Base-by-base conservation (phyloP, 2,888 invertebrate species). In the Caenorhabditis panamensis region DNA sequence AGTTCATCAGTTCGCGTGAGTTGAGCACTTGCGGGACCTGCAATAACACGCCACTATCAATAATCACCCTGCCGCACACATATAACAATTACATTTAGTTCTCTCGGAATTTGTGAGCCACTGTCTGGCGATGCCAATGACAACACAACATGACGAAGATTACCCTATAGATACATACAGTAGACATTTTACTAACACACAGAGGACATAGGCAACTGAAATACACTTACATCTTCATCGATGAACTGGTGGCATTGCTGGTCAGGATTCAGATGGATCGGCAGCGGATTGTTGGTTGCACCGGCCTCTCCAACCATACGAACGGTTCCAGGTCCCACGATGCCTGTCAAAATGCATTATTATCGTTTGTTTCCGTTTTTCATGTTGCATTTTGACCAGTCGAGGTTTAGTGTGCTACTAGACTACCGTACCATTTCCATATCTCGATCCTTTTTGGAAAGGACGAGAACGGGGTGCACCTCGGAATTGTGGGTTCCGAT, bases 231-330 rank as follows among this genome's bases (percentile, higher is more conserved):
- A 71, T 86, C 94, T 92, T 96, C 96, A 92, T 96, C 96, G 88
- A 96, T 94, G 91, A 96, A 95, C 91, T 95, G 96, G 92, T 95
- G 95, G 91, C 96, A 95, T 91, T 95, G 94, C 93, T 96, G 95
- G 85, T 95, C 96, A 71, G 95, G 95, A 82, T 96, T 96, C 88
- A 96, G 95, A 92, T 96, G 95, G 91, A 96, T 95, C 71, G 95
- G 96, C 94, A 96, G 95, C 81, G 95, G 94, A 89, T 94, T 93
- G 69, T 94, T 94, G 77, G 95, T 94, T 87, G 94, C 94, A 84
- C 94, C 93, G 92, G 94, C 94, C 90, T 95, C 94, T 87, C 95
- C 95, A 89, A 95, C 95, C 95, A 95, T 95, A 89, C 95, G 94
- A 88, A 95, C 95, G 85, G 95, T 95, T 91, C 95, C 94, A 91